Evolutionary conservation across 2,113 vertebrate species (phyloP).

Genomic region (Gymnorhina tibicen): DNA sequence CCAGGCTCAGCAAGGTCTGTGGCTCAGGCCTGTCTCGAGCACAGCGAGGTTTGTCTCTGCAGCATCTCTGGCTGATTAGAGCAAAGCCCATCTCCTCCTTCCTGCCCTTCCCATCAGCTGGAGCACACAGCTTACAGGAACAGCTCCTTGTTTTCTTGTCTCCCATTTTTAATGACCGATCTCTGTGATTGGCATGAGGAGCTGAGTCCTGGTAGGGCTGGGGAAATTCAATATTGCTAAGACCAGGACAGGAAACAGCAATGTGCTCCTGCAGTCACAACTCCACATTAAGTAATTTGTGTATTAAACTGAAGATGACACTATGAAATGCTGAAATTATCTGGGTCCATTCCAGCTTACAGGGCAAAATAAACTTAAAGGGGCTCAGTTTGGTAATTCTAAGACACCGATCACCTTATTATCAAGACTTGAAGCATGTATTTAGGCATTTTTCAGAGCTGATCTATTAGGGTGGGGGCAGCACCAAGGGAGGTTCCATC

Average conservation of each 20-base stretch:
- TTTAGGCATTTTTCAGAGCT: not conserved
- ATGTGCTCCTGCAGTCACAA: constrained; percentile 37
- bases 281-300: constrained; percentile 48
- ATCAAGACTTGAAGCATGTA: not conserved
- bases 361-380: not conserved
- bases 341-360: not conserved
- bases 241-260: constrained; percentile 61
- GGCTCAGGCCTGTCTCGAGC: not conserved
- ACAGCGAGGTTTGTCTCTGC: not conserved
- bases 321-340: not conserved
- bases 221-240: constrained; percentile 62
- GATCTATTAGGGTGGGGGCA: not conserved
- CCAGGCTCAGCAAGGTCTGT: not conserved
- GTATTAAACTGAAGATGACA: constrained; percentile 34
- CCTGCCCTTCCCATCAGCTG: constrained; percentile 10
- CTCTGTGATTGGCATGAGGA: constrained; percentile 25
- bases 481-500: not conserved
- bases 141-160: not conserved
- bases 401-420: not conserved
- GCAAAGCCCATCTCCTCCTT: constrained; percentile 44
- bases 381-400: not conserved
- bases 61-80: constrained; percentile 18
- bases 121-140: not conserved
- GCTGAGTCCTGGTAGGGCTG: not conserved
- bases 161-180: constrained; percentile 21